Base-by-base conservation (phyloP, 2,888 invertebrate species). In the Pandemis heparana region DNA sequence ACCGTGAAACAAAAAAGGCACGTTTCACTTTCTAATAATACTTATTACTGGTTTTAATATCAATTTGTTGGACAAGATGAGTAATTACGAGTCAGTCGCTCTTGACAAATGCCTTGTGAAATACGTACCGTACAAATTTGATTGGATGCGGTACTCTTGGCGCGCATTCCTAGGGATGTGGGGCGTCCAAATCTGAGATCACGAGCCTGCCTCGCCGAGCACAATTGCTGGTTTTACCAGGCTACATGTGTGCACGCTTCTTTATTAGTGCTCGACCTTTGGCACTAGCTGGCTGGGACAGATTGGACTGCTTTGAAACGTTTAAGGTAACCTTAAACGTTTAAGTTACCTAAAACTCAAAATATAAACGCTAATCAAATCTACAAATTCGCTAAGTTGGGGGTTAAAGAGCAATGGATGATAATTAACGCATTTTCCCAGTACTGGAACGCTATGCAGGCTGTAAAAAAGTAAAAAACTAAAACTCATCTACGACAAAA, bases 51-150 rank as follows among this genome's bases (percentile, higher is more conserved):
- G 85, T 87, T 86, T 84, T 89, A 88, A 91, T 91, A 90, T 90
- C 91, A 92, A 92, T 92, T 92, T 90, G 87, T 83, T 79, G 83
- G 84, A 86, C 86, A 85, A 83, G 88, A 89, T 92, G 89, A 92
- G 87, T 91, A 90, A 92, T 92, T 92, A 91, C 83, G 83, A 85
- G 83, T 83, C 86, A 84, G 83, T 86, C 59, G 85, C 80, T 89
- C 88, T 88, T 92, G 91, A 92, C 92, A 92, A 92, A 94, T 92
- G 89, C 83, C 85, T 88, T 87, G 88, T 89, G 87, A 91, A 89
- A 88, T 92, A 91, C 89, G 88, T 87, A 87, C 90, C 91, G 89
- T 87, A 85, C 80, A 87, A 87, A 92, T 90, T 86, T 84, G 88
- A 92, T 92, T 91, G 84, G 91, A 83, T 85, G 80, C 88, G 89